Evolutionary conservation across 2,888 invertebrate genomes (phyloP).

Genomic region (Boloria selene): DNA sequence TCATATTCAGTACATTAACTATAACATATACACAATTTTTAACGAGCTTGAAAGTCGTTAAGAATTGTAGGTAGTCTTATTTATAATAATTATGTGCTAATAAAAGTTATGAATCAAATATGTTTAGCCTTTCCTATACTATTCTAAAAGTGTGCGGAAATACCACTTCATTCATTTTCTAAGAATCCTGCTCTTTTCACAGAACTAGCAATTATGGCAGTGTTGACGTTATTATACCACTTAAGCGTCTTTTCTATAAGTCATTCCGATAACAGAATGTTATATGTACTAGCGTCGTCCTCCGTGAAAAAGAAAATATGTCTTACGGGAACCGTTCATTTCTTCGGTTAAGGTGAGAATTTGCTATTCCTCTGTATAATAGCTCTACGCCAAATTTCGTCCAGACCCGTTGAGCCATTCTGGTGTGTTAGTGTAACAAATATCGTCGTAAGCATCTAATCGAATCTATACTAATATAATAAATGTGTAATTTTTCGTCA

Average conservation of each 20-base stretch:
- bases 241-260: conserved; percentile 23
- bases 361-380: neutral
- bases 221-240: conserved; percentile 36
- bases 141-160: conserved; percentile 5
- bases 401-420: neutral
- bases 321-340: neutral
- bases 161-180: conserved; percentile 12
- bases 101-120: too few species aligned
- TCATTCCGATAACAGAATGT: neutral
- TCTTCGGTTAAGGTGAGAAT: too few species aligned
- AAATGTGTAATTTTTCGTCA: too few species aligned
- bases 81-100: too few species aligned
- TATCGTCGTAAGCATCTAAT: too few species aligned
- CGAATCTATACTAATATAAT: too few species aligned
- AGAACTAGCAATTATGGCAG: conserved; percentile 13
- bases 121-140: neutral
- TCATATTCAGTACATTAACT: too few species aligned
- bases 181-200: conserved; percentile 16
- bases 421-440: neutral
- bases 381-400: neutral
- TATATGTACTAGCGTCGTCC: too few species aligned
- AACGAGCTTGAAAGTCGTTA: too few species aligned
- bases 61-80: too few species aligned
- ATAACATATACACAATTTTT: too few species aligned
- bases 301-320: too few species aligned